Evolutionary conservation across 2,888 invertebrate genomes (phyloP).

Genomic region (Thumatha senex): DNA sequence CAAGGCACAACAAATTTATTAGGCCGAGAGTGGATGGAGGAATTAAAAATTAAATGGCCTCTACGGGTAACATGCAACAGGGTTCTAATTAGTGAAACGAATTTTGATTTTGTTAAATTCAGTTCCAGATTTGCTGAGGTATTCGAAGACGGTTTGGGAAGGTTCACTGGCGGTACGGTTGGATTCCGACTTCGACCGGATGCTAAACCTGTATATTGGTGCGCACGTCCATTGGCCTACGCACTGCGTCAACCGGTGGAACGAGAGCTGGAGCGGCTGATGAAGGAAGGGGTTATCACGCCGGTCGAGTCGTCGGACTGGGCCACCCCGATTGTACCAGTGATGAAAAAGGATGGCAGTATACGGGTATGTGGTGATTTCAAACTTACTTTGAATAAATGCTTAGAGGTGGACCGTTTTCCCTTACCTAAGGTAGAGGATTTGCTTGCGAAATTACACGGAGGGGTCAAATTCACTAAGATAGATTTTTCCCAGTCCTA

Average conservation of each 20-base stretch:
- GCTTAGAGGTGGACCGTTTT: conserved; percentile 5
- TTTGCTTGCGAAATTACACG: no score
- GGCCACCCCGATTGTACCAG: no score
- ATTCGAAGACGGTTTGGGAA: no score
- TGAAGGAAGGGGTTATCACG: not conserved
- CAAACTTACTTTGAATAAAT: not conserved
- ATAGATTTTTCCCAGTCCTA: conserved; percentile 4
- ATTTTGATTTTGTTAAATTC: not conserved
- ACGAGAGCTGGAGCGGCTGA: not conserved
- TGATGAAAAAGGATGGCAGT: not conserved
- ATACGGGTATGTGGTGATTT: no score
- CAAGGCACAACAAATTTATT: no score
- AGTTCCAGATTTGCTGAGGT: conserved; percentile 2
- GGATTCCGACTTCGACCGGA: no score
- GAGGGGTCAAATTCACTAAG: not conserved
- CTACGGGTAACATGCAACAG: no score
- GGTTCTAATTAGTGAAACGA: no score
- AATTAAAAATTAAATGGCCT: no score
- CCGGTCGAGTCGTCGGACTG: not conserved
- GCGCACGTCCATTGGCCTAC: no score
- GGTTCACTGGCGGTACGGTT: no score
- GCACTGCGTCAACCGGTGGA: not conserved
- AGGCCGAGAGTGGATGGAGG: no score
- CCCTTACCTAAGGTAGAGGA: conserved; percentile 6
- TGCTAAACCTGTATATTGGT: not conserved